Percentiles rank a stretch among this genome's conserved stretches.
Conservation (phyloP, 2,888 invertebrate genomes). For the Nyleta sp. region DNA sequence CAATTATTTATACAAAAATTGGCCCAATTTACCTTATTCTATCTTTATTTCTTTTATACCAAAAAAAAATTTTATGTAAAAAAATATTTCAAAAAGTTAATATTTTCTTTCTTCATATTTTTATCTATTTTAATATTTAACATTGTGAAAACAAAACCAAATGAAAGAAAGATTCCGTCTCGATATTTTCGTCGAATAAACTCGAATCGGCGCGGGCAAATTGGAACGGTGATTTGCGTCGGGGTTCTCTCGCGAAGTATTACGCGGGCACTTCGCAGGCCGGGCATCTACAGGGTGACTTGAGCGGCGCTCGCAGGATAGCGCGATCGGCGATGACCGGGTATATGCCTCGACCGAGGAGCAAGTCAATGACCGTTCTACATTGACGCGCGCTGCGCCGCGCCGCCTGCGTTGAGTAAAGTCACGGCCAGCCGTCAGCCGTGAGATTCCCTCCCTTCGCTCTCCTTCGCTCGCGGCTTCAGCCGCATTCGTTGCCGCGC, state of each 20-base stretch:
- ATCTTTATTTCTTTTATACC: no score
- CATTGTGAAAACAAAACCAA: no score
- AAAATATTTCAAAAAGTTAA: no score
- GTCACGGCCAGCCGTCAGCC: slow-evolving; percentile 82
- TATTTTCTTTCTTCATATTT: no score
- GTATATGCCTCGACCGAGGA: slow-evolving; percentile 64
- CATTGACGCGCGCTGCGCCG: slow-evolving; percentile 81
- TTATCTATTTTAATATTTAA: no score
- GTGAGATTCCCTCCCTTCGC: slow-evolving; percentile 80
- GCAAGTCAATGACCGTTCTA: slow-evolving; percentile 82
- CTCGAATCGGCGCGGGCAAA: slow-evolving; percentile 3
- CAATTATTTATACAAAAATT: no score
- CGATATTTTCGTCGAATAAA: no score
- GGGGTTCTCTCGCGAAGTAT: slow-evolving; percentile 42
- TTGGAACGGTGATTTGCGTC: slow-evolving; percentile 31
- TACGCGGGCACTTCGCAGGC: slow-evolving; percentile 28
- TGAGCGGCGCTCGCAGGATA: slow-evolving; percentile 54
- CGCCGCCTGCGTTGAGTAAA: slow-evolving; percentile 79
- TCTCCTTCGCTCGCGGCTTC: slow-evolving; percentile 71
- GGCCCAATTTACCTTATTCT: no score
- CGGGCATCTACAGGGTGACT: slow-evolving; percentile 62
- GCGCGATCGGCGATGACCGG: slow-evolving; percentile 60
- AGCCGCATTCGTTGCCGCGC: slow-evolving; percentile 69
- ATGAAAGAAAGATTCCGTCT: no score
- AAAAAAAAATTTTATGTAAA: no score